Base-by-base conservation (phyloP, 2,888 invertebrate species). In the Parelbella ahira region DNA sequence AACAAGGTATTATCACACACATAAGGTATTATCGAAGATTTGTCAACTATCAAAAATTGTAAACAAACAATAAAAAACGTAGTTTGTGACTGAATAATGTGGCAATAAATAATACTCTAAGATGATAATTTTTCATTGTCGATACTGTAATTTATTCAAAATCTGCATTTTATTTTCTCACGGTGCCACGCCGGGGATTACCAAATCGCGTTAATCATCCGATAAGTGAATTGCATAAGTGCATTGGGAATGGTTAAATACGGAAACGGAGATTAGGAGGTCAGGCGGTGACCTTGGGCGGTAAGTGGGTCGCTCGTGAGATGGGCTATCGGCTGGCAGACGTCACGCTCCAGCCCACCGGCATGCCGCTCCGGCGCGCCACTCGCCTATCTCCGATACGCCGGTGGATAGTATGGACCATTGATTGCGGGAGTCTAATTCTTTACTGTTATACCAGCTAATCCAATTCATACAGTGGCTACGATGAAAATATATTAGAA, bases 281-380 rank as follows among this genome's bases (percentile, higher is more conserved):
- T 82, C 81, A 83, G 62, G 54, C 71, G 68, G 74, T 83, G 83
- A 86, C 86, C 87, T 86, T 87, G 86, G 63, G 60, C 51, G 61
- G 64, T 56, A 83, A 84, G 83, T 82, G 60, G 81, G 87, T 75
- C 86, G 79, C 63, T 86, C 84, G 87, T 86, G 82, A 84, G 86
- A 80, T 82, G 78, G 76, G 75, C 81, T 84, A 57, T 60, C 60
- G 58, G 60, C 50, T 83, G 80, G 84, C 78, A 82, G 81, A 73
- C 86, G 84, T 86, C 83, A 87, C 84, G 84, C 81, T 74, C 67
- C 57, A 68, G 61, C 61, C 74, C 65, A 63, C 69, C 65, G 46
- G 50, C 39, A 30, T 28, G 54, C 54, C 52, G 51, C 52, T 53
- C 45, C 42, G 51, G 32, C 37, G 46, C 47, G 38, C 30, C 29